phyloP scores from a whole-genome alignment of 64 coral and sea anemone genomes.

The Stichodactyla mertensii region DNA sequence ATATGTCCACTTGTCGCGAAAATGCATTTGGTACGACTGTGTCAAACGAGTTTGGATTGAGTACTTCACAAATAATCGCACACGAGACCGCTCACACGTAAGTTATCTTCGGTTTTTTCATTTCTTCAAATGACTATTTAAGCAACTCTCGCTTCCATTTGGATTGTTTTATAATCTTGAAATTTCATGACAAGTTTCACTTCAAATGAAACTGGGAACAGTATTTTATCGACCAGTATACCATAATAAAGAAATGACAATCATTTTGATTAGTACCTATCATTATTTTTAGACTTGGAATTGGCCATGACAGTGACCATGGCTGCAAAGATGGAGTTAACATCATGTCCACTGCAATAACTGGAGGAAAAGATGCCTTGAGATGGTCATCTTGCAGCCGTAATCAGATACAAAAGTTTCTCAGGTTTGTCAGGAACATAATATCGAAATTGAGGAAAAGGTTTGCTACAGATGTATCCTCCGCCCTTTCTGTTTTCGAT shows the following conservation, averaged over 20 bases:
- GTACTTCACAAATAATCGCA: conserved; percentile 14
- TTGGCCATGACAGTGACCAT: conserved; percentile 38
- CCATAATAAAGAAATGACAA: too few species aligned
- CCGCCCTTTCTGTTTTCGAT: too few species aligned
- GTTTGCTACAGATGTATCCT: too few species aligned
- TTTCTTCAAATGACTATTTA: not conserved
- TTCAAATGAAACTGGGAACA: too few species aligned
- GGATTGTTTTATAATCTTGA: too few species aligned
- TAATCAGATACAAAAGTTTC: conserved; percentile 47
- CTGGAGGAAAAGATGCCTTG: conserved; percentile 37
- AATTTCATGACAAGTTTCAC: too few species aligned
- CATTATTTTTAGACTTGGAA: not conserved
- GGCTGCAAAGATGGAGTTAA: conserved; percentile 46
- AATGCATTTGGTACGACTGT: conserved; percentile 14
- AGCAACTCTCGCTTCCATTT: too few species aligned
- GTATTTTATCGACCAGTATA: too few species aligned
- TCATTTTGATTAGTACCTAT: not conserved
- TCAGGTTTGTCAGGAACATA: conserved; percentile 49
- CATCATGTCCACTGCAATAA: conserved; percentile 51
- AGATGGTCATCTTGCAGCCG: conserved; percentile 83
- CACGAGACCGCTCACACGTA: conserved; percentile 60
- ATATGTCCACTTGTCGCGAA: not conserved
- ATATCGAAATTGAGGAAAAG: not conserved
- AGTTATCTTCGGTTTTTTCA: not conserved
- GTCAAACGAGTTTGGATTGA: conserved; percentile 38